Evolutionary conservation across 2,113 vertebrate genomes (phyloP).

Genomic region (Rissa tridactyla): DNA sequence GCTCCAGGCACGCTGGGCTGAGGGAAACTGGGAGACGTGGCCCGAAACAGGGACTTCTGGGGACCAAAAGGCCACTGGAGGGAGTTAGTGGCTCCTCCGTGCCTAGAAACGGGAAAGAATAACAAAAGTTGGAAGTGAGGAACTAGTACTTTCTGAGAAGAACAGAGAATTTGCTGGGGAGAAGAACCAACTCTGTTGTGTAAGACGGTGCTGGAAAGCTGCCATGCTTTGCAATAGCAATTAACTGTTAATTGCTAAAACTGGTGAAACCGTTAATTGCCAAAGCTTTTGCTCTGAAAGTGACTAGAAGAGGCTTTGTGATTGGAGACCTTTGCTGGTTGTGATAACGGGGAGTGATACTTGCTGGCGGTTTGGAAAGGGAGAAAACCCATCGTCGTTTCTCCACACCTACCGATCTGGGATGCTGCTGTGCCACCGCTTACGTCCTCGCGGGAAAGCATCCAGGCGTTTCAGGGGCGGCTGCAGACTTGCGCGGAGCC

Average conservation of each 20-base stretch:
- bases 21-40: not conserved
- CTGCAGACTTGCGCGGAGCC: not conserved
- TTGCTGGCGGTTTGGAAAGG: not conserved
- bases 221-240: not conserved
- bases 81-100: not conserved
- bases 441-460: not conserved
- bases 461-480: not conserved
- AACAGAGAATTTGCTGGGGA: not conserved
- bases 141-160: not conserved
- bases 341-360: too few relatives aligned
- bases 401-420: not conserved
- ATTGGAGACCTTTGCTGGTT: not conserved
- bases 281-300: not conserved
- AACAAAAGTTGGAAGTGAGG: not conserved
- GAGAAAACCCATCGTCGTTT: rapidly evolving
- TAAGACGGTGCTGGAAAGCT: not conserved
- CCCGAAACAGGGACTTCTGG: not conserved
- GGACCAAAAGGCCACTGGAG: not conserved
- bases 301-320: not conserved
- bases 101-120: not conserved
- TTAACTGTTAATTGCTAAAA: not conserved
- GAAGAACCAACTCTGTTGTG: not conserved
- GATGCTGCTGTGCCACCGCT: not conserved
- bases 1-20: not conserved
- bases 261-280: not conserved